Evolutionary conservation across 2,113 vertebrate species (phyloP).

Genomic region (Ariopsis seemanni): DNA sequence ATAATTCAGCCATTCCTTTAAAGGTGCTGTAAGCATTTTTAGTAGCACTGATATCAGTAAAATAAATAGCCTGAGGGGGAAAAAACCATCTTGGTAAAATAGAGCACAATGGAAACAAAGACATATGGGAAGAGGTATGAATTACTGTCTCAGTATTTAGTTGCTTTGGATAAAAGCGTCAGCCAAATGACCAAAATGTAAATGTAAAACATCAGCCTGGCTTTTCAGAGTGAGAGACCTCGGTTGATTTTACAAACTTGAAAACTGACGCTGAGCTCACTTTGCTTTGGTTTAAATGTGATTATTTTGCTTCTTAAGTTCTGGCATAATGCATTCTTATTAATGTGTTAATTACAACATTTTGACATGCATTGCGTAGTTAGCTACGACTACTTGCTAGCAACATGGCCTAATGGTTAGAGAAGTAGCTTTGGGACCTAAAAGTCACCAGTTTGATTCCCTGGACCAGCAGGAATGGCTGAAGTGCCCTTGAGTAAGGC

Average conservation of each 20-base stretch:
- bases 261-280: neutral
- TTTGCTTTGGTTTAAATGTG: neutral
- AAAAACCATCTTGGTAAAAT: neutral
- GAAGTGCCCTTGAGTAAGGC: too few relatives aligned
- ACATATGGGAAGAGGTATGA: neutral
- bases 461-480: too few relatives aligned
- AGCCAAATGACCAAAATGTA: neutral
- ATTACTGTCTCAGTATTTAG: neutral
- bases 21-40: neutral
- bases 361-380: neutral
- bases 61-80: neutral
- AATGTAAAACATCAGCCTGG: neutral
- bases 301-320: neutral
- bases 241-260: neutral
- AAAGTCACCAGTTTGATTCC: too few relatives aligned
- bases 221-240: neutral
- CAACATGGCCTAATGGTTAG: neutral
- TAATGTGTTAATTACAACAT: neutral
- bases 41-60: neutral
- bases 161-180: neutral
- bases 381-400: neutral
- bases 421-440: too few relatives aligned
- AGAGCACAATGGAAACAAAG: neutral
- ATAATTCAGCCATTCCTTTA: neutral
- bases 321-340: neutral